phyloP scores from a whole-genome alignment of 2,797 vertebrate genomes.

The Neopelma chrysocephalum region DNA sequence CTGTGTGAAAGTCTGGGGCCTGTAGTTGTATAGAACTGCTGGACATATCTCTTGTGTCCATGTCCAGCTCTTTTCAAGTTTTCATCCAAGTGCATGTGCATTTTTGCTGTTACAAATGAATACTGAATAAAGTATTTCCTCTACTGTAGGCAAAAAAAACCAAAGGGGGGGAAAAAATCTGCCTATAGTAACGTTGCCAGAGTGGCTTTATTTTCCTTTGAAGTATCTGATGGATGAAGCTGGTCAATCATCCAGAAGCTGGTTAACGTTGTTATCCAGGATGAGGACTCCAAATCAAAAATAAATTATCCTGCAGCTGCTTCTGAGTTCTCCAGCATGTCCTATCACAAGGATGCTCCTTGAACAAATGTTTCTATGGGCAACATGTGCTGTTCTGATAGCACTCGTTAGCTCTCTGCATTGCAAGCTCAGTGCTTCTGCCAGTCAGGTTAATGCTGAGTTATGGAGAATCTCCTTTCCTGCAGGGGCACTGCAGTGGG shows the following conservation, averaged over 20 bases:
- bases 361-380: not conserved
- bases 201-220: not conserved
- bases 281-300: constrained; percentile 33
- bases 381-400: not conserved
- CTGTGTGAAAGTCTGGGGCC: not conserved
- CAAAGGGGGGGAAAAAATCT: not conserved
- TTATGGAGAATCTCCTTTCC: not conserved
- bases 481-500: not conserved
- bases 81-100: not conserved
- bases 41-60: not conserved
- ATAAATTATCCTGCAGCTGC: constrained; percentile 35
- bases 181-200: not conserved
- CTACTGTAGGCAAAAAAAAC: not conserved
- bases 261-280: not conserved
- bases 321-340: not conserved
- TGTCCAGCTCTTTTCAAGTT: not conserved
- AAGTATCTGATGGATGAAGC: constrained; percentile 12
- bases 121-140: not conserved
- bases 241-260: constrained; percentile 32
- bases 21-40: not conserved
- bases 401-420: not conserved
- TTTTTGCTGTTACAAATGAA: not conserved
- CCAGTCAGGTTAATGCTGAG: not conserved
- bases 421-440: not conserved
- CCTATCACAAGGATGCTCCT: not conserved